phyloP scores from a whole-genome alignment of 2,797 vertebrate genomes.

The Emys orbicularis region DNA sequence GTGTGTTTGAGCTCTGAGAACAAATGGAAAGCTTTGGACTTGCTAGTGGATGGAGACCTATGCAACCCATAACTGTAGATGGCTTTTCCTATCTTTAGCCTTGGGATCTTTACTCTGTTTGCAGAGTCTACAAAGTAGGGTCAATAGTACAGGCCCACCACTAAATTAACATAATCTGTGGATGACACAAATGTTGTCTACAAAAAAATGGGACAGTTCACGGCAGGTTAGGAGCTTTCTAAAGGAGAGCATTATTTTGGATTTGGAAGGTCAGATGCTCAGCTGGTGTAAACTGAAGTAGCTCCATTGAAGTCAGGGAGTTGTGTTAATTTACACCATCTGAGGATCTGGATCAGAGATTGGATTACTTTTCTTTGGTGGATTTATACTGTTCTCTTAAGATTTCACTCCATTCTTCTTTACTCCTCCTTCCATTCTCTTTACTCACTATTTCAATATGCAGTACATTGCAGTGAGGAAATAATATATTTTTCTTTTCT shows the following conservation, averaged over 20 bases:
- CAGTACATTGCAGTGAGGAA: background rate
- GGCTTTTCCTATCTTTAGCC: background rate
- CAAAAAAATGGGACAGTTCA: background rate
- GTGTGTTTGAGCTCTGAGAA: background rate
- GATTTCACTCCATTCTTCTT: background rate
- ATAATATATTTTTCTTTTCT: background rate
- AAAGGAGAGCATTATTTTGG: background rate
- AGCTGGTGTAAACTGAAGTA: background rate
- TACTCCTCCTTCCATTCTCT: background rate
- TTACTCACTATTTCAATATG: background rate
- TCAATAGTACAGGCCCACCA: background rate
- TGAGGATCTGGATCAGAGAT: background rate
- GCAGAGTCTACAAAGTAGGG: background rate
- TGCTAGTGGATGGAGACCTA: background rate
- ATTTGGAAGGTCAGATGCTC: background rate
- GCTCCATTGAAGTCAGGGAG: background rate
- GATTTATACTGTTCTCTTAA: conserved; percentile 5
- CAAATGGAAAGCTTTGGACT: background rate
- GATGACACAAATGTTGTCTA: background rate
- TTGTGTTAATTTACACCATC: background rate
- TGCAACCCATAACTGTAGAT: background rate
- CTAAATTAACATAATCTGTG: background rate
- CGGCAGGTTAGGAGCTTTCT: background rate
- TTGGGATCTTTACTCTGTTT: background rate
- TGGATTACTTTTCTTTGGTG: background rate